Conservation (phyloP, 2,888 invertebrate genomes). For the Choristoneura rosaceana region DNA sequence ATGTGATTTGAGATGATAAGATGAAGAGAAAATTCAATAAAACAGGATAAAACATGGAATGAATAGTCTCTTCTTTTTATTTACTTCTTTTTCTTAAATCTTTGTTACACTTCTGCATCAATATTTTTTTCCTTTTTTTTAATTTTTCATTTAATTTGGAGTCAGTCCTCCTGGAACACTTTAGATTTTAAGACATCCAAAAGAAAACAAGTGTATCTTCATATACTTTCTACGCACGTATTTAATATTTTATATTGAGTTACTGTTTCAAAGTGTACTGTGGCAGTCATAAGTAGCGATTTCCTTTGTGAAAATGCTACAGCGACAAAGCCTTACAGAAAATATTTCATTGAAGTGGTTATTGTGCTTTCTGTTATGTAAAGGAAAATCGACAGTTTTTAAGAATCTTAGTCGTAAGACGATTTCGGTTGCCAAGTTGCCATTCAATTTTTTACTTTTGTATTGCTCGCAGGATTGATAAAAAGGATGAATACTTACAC, state of each 20-base stretch:
- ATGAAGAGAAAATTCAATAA: too few relatives aligned
- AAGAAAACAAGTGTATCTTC: too few relatives aligned
- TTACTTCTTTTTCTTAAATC: too few relatives aligned
- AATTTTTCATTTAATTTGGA: too few relatives aligned
- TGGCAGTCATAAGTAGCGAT: slow-evolving; percentile 17
- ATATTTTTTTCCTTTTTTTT: too few relatives aligned
- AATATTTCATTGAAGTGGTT: slow-evolving; percentile 11
- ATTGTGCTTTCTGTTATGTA: slow-evolving; percentile 9
- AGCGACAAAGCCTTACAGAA: slow-evolving; percentile 9
- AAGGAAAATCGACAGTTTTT: neutral
- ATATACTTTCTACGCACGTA: too few relatives aligned
- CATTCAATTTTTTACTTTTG: neutral
- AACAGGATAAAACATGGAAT: too few relatives aligned
- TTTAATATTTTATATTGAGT: neutral
- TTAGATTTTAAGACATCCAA: too few relatives aligned
- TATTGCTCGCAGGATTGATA: neutral
- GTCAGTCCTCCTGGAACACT: too few relatives aligned
- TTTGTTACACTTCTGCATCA: too few relatives aligned
- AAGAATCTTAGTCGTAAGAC: neutral
- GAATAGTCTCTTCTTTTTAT: too few relatives aligned
- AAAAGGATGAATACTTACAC: neutral
- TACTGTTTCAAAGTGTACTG: slow-evolving; percentile 7
- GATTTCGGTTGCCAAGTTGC: neutral
- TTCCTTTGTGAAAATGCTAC: slow-evolving; percentile 27
- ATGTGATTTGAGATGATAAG: too few relatives aligned